Evolutionary conservation across 2,888 invertebrate species (phyloP).

Genomic region (Acleris emargana): DNA sequence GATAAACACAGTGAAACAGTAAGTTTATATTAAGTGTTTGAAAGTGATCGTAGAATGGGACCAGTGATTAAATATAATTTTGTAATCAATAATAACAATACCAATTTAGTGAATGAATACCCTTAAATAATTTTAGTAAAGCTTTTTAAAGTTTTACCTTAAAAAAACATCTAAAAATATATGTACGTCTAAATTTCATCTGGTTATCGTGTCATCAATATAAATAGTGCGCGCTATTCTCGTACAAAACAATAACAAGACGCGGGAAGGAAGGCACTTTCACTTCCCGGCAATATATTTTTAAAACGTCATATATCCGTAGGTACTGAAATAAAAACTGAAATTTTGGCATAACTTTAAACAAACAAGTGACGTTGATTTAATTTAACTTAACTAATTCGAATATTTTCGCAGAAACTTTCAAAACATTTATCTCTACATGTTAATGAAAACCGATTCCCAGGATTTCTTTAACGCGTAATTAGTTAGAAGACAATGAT

Average conservation of each 20-base stretch:
- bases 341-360: too few species aligned
- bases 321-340: neutral
- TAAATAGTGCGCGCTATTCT: neutral
- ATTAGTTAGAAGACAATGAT: conserved; percentile 37
- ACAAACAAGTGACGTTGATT: too few species aligned
- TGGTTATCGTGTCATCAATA: neutral
- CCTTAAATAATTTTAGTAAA: too few species aligned
- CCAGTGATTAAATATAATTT: neutral
- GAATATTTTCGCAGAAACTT: conserved; percentile 1
- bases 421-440: conserved; percentile 8
- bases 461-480: conserved; percentile 40
- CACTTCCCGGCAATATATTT: conserved; percentile 28
- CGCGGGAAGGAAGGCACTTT: conserved; percentile 33
- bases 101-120: too few species aligned
- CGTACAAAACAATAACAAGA: neutral
- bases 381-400: neutral
- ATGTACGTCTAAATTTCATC: too few species aligned
- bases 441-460: conserved; percentile 23
- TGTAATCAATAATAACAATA: too few species aligned
- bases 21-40: conserved; percentile 28
- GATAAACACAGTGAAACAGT: conserved; percentile 58
- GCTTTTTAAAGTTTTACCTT: too few species aligned
- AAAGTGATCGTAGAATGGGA: conserved; percentile 10
- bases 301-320: neutral
- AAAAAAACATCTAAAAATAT: too few species aligned